These are phyloP conservation scores for Naso thynnoides DNA, from an alignment of 2,797 vertebrate species.

Conservation along the genomic window DNA sequence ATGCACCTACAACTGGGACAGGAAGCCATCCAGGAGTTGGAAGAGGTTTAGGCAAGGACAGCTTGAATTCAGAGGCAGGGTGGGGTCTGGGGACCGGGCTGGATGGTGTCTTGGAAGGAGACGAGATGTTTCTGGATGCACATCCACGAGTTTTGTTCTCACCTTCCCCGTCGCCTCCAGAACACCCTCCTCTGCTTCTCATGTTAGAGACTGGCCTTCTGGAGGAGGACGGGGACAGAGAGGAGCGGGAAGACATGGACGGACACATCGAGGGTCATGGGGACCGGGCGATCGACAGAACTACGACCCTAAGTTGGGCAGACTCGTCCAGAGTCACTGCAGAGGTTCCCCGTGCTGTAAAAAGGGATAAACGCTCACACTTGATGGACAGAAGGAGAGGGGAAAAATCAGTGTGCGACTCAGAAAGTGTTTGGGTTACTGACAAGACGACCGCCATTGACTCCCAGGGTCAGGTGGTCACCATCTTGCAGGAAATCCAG, in stretches of 20 bases:
- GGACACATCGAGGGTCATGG: conserved; percentile 71
- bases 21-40: conserved; percentile 4
- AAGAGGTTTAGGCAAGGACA: conserved; percentile 15
- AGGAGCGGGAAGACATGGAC: conserved; percentile 61
- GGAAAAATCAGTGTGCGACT: conserved; percentile 90
- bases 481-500: conserved; percentile 88
- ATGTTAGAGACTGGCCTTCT: conserved; percentile 81
- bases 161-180: conserved; percentile 77
- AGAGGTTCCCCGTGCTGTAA: conserved; percentile 27
- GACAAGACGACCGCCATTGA: conserved; percentile 87
- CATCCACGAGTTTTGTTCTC: conserved; percentile 86
- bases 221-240: conserved; percentile 60
- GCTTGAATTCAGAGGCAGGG: conserved; percentile 31
- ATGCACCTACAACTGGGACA: background rate
- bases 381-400: conserved; percentile 68
- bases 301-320: conserved; percentile 39
- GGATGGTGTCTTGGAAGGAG: conserved; percentile 66
- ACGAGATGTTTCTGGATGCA: conserved; percentile 82
- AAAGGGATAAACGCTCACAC: conserved; percentile 73
- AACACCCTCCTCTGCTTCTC: conserved; percentile 81
- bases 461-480: conserved; percentile 81
- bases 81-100: conserved; percentile 41
- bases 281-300: conserved; percentile 71
- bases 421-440: conserved; percentile 87
- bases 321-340: background rate